Percentiles rank a stretch among this genome's conserved stretches.
Evolutionary conservation across 1,140 invertebrate genomes (phyloP).

Genomic region (Atta texana): DNA sequence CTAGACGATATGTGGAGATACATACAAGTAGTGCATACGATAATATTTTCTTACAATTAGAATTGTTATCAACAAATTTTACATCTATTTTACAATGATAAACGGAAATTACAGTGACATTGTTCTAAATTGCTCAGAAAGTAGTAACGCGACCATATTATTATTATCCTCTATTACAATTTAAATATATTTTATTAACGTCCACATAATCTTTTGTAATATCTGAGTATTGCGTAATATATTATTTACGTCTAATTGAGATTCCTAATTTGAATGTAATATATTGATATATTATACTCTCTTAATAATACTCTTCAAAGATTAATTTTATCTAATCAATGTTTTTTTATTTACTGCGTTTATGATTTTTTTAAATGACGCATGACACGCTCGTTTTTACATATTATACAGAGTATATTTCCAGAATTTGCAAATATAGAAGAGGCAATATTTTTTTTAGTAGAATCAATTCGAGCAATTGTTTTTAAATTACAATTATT

Average conservation of each 20-base stretch:
- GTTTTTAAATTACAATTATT: background rate
- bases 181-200: background rate
- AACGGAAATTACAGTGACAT: background rate
- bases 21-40: background rate
- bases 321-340: slow-evolving; percentile 8
- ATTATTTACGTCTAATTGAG: background rate
- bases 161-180: background rate
- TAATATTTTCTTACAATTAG: background rate
- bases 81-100: background rate
- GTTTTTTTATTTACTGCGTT: background rate
- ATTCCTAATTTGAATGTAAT: background rate
- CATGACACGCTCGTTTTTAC: background rate
- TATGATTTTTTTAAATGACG: background rate
- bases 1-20: background rate
- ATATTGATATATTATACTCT: background rate
- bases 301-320: background rate
- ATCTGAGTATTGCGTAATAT: background rate
- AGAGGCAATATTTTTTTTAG: background rate
- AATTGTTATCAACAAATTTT: background rate
- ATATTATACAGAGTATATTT: background rate
- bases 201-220: background rate
- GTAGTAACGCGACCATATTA: background rate
- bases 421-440: background rate
- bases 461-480: background rate
- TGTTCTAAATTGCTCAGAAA: background rate